Conservation (phyloP, 2,888 invertebrate genomes). For the Diploptera punctata region DNA sequence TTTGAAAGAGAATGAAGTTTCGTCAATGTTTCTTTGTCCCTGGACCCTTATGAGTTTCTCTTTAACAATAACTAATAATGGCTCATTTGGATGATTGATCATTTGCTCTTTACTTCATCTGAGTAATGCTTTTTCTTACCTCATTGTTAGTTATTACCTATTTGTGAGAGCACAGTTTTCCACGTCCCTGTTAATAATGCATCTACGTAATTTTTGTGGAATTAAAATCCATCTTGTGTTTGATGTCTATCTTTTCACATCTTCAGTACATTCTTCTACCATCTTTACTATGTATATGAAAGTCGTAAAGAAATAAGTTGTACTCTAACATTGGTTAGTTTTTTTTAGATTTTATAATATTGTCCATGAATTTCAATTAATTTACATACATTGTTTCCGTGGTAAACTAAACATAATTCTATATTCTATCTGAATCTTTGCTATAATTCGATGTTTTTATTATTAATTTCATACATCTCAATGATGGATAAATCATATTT, state of each 20-base stretch:
- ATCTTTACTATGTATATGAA: not conserved
- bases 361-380: too few relatives aligned
- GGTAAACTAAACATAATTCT: too few relatives aligned
- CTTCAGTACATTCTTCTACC: not conserved
- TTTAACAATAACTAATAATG: not conserved
- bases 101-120: not conserved
- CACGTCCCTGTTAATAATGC: not conserved
- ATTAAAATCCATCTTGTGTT: too few relatives aligned
- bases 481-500: too few relatives aligned
- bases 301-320: too few relatives aligned
- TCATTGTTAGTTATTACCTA: not conserved
- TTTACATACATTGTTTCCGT: too few relatives aligned
- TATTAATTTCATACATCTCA: too few relatives aligned
- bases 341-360: too few relatives aligned
- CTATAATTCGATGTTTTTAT: too few relatives aligned
- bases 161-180: not conserved
- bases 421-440: too few relatives aligned
- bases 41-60: not conserved
- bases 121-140: not conserved
- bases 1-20: not conserved
- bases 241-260: not conserved
- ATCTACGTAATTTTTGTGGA: too few relatives aligned
- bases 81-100: not conserved
- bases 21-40: not conserved
- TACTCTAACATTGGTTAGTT: too few relatives aligned